Base-by-base conservation (phyloP, 1,140 invertebrate species). In the Plodia interpunctella region DNA sequence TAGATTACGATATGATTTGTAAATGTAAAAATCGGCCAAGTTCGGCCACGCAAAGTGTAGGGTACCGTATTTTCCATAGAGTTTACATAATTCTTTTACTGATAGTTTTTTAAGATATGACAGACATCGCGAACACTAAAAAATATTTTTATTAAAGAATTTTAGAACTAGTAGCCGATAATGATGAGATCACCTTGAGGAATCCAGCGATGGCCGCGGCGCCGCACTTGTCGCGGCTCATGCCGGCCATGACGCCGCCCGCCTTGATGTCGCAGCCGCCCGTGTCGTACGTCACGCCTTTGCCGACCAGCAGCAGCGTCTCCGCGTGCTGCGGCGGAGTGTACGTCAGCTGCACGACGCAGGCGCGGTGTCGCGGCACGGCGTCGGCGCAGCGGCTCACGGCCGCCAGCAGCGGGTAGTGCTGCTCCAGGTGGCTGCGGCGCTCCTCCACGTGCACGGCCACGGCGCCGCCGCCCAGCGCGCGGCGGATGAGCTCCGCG, bases 171-270 rank as follows among this genome's bases (percentile, higher is more conserved):
- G n/a, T n/a, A n/a, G n/a, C n/a, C n/a, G n/a, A n/a, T n/a, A n/a
- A n/a, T n/a, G n/a, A n/a, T n/a, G 30, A 9, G 4, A 10, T 44
- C 30, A 96, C 94, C 91, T 97, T 94, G 91, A 99, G 95, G 78
- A 99, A 98, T 50, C 98, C 98, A 51, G 94, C 96, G 10, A 97
- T 95, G 55, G 96, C 96, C 13, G 97, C 97, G 49, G 97, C 95
- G 11, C 98, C 98, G 87, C 97, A 98, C 89, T 99, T 99, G 83
- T 99, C 98, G n/a, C 97, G 91, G n/a, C 96, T 96, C 98, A 98
- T 99, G 21, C 97, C 97, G 60, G 93, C 93, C 97, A 98, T 98
- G 5, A 91, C 76, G 57, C 97, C 96, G 49, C 94, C 93, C 66
- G 93, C 93, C 90, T 98, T 98, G 74, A 98, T 94, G 89, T 98